Conservation (phyloP, 2,888 invertebrate species). For the Aphidius colemani region DNA sequence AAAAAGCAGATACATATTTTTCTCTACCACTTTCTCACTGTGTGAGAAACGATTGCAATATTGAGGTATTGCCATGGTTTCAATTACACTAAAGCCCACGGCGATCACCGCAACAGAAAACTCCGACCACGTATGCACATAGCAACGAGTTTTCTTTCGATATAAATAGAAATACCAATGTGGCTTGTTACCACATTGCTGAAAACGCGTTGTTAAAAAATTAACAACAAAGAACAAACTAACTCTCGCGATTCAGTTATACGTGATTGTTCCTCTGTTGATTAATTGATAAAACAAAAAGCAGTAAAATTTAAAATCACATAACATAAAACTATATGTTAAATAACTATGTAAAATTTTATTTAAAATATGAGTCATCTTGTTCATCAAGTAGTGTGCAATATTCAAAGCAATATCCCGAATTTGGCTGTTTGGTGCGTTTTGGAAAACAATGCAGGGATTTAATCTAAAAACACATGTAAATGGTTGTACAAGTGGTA, state of each 20-base stretch:
- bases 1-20: conserved; percentile 21
- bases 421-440: conserved; percentile 21
- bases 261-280: background rate
- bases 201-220: conserved; percentile 12
- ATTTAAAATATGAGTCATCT: too few species aligned
- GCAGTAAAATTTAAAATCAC: too few species aligned
- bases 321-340: too few species aligned
- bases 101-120: conserved; percentile 31
- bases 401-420: too few species aligned
- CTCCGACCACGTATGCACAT: conserved; percentile 33
- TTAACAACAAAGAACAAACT: conserved; percentile 29
- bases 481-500: conserved; percentile 38
- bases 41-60: conserved; percentile 15
- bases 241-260: background rate
- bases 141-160: conserved; percentile 33
- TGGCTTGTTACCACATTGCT: conserved; percentile 31
- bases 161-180: conserved; percentile 27
- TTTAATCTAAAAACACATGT: conserved; percentile 48
- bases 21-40: background rate
- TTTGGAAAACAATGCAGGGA: conserved; percentile 36
- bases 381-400: too few species aligned
- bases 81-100: conserved; percentile 36
- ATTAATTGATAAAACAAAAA: too few species aligned
- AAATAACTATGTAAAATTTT: too few species aligned
- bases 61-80: conserved; percentile 34